A percentile compares a stretch with the other conserved stretches of the same genome.
These are phyloP conservation scores for Panzeria rudis DNA, from an alignment of 2,888 invertebrate genomes.

Conservation along the genomic window DNA sequence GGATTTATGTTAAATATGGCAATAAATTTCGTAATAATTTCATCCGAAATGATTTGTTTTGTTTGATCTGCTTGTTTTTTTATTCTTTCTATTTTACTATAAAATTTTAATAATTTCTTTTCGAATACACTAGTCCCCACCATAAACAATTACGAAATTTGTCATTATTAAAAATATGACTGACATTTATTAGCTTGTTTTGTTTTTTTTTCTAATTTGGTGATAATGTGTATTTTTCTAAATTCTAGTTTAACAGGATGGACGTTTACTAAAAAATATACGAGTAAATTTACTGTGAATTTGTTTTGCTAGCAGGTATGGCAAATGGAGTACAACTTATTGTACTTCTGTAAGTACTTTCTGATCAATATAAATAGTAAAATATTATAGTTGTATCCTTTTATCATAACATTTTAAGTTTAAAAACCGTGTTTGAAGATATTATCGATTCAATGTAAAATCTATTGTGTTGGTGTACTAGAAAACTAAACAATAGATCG, in stretches of 20 bases:
- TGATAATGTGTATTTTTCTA: constrained; percentile 18
- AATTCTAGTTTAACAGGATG: constrained; percentile 23
- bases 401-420: no score
- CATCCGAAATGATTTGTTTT: not conserved
- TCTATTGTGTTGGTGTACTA: no score
- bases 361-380: no score
- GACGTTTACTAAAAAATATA: not conserved
- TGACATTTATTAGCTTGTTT: constrained; percentile 15
- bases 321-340: no score
- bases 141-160: constrained; percentile 25
- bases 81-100: not conserved
- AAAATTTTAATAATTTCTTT: constrained; percentile 7
- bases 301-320: no score
- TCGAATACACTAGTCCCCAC: not conserved
- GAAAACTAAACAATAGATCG: no score
- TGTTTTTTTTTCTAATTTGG: constrained; percentile 14
- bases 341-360: no score
- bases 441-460: no score
- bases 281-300: not conserved
- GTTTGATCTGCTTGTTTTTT: not conserved
- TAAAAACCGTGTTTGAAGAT: no score
- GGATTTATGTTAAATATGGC: not conserved
- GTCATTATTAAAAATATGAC: not conserved
- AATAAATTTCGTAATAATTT: not conserved
- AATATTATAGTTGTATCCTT: no score